phyloP scores from a whole-genome alignment of 2,888 invertebrate genomes.

The Julus scandinavius region DNA sequence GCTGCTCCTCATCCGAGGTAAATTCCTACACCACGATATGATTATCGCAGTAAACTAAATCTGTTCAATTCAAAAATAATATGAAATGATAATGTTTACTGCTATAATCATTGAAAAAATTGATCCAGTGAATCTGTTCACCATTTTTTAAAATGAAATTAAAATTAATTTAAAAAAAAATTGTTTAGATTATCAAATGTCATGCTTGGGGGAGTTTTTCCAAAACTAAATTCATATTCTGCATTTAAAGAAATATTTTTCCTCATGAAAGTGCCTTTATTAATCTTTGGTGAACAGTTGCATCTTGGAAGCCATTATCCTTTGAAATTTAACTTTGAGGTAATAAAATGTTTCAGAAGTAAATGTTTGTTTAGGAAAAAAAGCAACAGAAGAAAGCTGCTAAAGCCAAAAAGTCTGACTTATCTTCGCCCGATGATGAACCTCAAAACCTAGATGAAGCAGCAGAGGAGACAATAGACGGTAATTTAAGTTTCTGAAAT shows the following conservation, averaged over 20 bases:
- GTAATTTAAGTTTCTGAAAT: neutral
- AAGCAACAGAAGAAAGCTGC: constrained; percentile 65
- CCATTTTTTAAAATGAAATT: no score
- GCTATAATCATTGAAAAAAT: neutral
- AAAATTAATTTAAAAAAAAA: no score
- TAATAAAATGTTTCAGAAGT: neutral
- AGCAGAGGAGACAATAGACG: neutral
- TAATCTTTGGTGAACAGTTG: neutral
- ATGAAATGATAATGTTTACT: constrained; percentile 6
- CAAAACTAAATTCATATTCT: no score
- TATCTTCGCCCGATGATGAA: constrained; percentile 73
- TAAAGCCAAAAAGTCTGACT: constrained; percentile 80
- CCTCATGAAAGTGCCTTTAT: neutral
- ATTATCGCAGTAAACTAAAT: constrained; percentile 61
- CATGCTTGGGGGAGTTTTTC: no score
- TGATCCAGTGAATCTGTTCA: neutral
- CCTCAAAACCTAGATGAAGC: constrained; percentile 60
- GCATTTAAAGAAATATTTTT: no score
- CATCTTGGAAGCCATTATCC: neutral
- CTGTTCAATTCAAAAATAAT: neutral
- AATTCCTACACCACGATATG: constrained; percentile 33
- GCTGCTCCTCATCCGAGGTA: constrained; percentile 70
- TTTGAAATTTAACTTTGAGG: neutral
- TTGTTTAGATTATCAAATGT: no score
- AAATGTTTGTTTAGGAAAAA: constrained; percentile 64